phyloP scores from a whole-genome alignment of 1,140 invertebrate genomes.

The Medauroidea extradentata region DNA sequence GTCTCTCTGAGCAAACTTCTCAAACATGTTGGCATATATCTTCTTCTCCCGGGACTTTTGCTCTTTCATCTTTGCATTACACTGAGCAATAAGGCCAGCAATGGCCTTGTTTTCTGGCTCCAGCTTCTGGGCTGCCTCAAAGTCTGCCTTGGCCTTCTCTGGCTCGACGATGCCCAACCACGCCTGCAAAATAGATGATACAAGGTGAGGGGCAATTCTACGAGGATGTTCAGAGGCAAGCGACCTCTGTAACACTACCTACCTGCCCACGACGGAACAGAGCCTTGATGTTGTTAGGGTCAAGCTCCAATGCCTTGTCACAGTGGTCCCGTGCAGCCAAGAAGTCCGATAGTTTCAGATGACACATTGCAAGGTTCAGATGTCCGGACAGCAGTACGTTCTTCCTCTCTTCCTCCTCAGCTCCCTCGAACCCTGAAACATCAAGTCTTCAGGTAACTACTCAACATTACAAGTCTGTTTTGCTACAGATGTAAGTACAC shows the following conservation, averaged over 20 bases:
- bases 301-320: conserved; percentile 67
- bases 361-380: conserved; percentile 82
- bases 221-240: no score
- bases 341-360: conserved; percentile 75
- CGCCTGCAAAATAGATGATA: conserved; percentile 54
- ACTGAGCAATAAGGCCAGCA: conserved; percentile 66
- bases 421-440: conserved; percentile 41
- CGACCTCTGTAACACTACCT: no score
- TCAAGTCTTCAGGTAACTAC: no score
- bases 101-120: conserved; percentile 84
- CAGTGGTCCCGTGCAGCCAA: conserved; percentile 65
- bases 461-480: no score
- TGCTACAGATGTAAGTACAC: no score
- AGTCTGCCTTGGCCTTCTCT: conserved; percentile 73
- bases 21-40: conserved; percentile 93
- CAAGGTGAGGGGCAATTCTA: no score
- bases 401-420: conserved; percentile 52
- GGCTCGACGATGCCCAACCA: conserved; percentile 70
- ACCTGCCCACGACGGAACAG: conserved; percentile 82
- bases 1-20: conserved; percentile 77
- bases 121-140: conserved; percentile 62
- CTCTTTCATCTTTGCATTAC: conserved; percentile 69
- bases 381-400: conserved; percentile 64
- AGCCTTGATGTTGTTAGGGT: conserved; percentile 82
- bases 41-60: conserved; percentile 79